Evolutionary conservation across 2,888 invertebrate genomes (phyloP), one percentile per base, ranked within the genome.

Genomic region (Ochlodes sylvanus): DNA sequence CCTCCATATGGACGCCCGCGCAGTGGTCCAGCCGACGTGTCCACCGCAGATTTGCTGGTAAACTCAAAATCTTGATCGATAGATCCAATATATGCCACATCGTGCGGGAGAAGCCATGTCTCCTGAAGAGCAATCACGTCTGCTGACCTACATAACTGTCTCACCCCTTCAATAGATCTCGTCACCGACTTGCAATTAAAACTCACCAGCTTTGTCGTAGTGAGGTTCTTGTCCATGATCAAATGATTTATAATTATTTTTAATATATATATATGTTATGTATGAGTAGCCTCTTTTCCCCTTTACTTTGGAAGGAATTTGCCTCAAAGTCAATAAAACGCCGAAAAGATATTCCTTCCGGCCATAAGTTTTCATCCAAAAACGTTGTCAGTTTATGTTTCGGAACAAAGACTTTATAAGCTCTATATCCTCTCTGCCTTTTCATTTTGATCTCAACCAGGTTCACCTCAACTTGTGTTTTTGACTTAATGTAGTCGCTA

Each of bases 311-410:
- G 41, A 41, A 41, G 41, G 41, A 41, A 41, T 41, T 42, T 15
- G 19, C 21, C 7, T 58, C 21, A 58, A 57, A 57, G 21, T 57
- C n/a, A 19, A 61, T 34, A 62, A 62, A 62, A 6, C 52, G 34
- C 2, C 62, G 62, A 32, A 62, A 62, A 5, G 34, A 14, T 62
- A 62, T 62, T 5, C 62, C 62, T 38, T 15, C 34, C 14, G 62
- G 62, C 62, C 62, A 62, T 12, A 62, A 21, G 12, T 62, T 62
- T 57, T 19, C 57, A 10, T 57, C 41, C 7, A 57, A 41, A 7
- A 57, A 57, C 1, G 2, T 15, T 41, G 15, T 3, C 7, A 56
- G n/a, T 17, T 17, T 57, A 19, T 57, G 41, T 57, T 19, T 57
- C 2, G 57, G 57, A 9, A 57, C 57, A 12, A 57, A 57, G 1